phyloP scores from a whole-genome alignment of 1,140 invertebrate genomes.

The Mactra quadrangularis region DNA sequence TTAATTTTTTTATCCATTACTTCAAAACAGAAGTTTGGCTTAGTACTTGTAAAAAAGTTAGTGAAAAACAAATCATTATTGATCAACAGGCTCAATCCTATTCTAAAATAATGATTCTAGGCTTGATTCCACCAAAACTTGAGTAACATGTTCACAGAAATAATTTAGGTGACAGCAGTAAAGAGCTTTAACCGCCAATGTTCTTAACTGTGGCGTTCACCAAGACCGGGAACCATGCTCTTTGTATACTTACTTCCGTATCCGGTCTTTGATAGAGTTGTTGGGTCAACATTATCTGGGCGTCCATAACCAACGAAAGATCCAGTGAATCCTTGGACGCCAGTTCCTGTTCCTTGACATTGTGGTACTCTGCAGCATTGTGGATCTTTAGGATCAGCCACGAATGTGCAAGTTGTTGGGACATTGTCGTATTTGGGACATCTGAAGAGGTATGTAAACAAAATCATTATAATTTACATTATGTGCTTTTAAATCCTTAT shows the following conservation, averaged over 20 bases:
- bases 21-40: too few relatives aligned
- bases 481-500: background rate
- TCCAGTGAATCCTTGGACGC: conserved; percentile 47
- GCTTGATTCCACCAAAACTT: too few relatives aligned
- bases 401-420: conserved; percentile 70
- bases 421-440: conserved; percentile 71
- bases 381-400: conserved; percentile 73
- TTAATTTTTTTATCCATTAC: too few relatives aligned
- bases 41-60: too few relatives aligned
- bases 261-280: conserved; percentile 27
- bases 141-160: too few relatives aligned
- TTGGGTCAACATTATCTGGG: conserved; percentile 36
- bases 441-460: conserved; percentile 41
- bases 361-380: conserved; percentile 73
- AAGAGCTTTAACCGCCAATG: too few relatives aligned
- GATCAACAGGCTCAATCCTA: too few relatives aligned
- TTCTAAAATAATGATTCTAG: too few relatives aligned
- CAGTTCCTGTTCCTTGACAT: conserved; percentile 59
- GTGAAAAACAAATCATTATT: too few relatives aligned
- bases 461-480: background rate
- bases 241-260: conserved; percentile 54
- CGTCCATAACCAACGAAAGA: conserved; percentile 57
- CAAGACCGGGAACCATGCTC: too few relatives aligned
- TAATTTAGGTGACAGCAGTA: too few relatives aligned
- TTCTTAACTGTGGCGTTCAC: too few relatives aligned